Evolutionary conservation across 2,113 vertebrate species (phyloP).

Genomic region (Struthio camelus): DNA sequence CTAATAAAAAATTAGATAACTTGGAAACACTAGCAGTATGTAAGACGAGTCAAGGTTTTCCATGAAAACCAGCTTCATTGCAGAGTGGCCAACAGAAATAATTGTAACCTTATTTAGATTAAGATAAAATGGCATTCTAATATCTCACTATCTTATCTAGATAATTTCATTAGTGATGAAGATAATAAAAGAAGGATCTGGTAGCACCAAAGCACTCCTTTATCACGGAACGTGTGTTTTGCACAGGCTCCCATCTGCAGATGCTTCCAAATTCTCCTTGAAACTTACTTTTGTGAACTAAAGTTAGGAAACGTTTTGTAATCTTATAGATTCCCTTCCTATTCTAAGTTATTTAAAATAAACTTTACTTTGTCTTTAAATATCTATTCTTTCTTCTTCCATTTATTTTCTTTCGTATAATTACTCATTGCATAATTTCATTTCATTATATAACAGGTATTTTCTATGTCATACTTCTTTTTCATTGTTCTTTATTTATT

Average conservation of each 20-base stretch:
- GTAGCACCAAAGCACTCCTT: not conserved
- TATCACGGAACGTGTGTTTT: not conserved
- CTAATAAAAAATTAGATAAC: not conserved
- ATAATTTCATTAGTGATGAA: slow-evolving; percentile 32
- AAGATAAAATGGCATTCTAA: slow-evolving; percentile 17
- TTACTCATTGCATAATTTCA: not conserved
- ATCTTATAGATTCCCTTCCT: not conserved
- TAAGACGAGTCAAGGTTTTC: slow-evolving; percentile 11
- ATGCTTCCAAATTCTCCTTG: not conserved
- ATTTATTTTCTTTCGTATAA: not conserved
- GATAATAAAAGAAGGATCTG: slow-evolving; percentile 22
- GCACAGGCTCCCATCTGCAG: not conserved
- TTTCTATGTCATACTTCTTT: not conserved
- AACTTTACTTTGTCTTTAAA: not conserved
- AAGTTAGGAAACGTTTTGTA: not conserved
- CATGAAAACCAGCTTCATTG: slow-evolving; percentile 4
- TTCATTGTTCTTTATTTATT: not conserved
- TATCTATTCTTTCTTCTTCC: not conserved
- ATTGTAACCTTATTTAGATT: slow-evolving; percentile 56
- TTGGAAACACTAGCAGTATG: not conserved
- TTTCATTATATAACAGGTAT: not conserved
- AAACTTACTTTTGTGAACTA: not conserved
- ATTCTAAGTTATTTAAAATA: not conserved
- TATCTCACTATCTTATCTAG: slow-evolving; percentile 23
- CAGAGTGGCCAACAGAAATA: slow-evolving; percentile 38